These are phyloP conservation scores for Idaea dimidiata DNA, from an alignment of 2,888 invertebrate species.

Conservation along the genomic window DNA sequence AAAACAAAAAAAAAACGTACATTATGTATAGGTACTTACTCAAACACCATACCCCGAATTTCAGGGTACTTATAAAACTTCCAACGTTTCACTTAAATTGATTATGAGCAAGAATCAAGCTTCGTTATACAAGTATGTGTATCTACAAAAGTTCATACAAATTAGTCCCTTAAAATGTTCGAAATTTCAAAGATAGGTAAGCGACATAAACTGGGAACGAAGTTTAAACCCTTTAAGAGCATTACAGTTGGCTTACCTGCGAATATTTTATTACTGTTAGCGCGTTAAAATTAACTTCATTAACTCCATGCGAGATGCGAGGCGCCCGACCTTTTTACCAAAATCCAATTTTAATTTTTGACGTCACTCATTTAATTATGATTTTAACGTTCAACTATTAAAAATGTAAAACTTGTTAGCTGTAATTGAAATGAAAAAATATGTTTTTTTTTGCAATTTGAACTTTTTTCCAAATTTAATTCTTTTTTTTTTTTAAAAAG, in stretches of 20 bases:
- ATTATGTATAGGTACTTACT: too few species aligned
- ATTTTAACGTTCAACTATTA: constrained; percentile 23
- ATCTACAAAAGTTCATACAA: neutral
- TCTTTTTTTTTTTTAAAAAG: too few species aligned
- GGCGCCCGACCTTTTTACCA: constrained; percentile 41
- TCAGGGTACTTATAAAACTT: neutral
- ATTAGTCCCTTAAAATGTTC: neutral
- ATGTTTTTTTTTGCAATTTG: too few species aligned
- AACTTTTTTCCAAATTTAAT: too few species aligned
- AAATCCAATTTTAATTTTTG: constrained; percentile 45
- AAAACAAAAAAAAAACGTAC: too few species aligned
- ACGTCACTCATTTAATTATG: constrained; percentile 26
- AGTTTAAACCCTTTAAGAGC: constrained; percentile 2
- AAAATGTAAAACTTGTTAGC: constrained; percentile 24
- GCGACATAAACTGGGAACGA: neutral
- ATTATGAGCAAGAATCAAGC: neutral
- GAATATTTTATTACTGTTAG: constrained; percentile 60
- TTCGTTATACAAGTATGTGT: neutral
- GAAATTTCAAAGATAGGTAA: neutral
- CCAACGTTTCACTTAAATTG: neutral
- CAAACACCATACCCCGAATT: neutral
- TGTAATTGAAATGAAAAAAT: neutral
- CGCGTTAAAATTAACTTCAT: constrained; percentile 53
- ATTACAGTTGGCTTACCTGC: constrained; percentile 33
- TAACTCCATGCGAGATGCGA: constrained; percentile 39